Conservation (phyloP, 2,797 vertebrate species). For the Cichlasoma orientale region DNA sequence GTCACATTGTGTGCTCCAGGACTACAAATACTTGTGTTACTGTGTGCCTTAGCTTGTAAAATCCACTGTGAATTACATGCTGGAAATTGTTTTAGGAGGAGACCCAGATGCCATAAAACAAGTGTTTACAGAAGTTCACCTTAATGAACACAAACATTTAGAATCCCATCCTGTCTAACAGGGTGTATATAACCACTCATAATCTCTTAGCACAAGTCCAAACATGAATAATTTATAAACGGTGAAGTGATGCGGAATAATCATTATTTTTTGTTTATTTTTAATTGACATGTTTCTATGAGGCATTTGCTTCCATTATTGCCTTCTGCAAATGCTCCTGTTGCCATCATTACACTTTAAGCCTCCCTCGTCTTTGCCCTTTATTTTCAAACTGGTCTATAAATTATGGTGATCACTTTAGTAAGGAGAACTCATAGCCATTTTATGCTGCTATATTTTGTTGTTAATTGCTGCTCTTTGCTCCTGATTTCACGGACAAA, state of each 20-base stretch:
- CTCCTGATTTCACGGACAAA: conserved; percentile 39
- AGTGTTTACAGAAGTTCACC: no score
- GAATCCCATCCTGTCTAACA: no score
- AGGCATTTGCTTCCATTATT: conserved; percentile 82
- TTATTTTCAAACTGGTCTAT: conserved; percentile 59
- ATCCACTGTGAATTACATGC: background rate
- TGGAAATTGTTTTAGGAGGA: background rate
- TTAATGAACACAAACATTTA: no score
- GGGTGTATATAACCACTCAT: background rate
- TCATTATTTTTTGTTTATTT: conserved; percentile 80
- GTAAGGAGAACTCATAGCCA: background rate
- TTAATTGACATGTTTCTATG: conserved; percentile 84
- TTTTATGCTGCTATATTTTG: conserved; percentile 40
- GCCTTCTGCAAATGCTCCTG: conserved; percentile 85
- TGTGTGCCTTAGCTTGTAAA: background rate
- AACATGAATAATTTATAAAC: no score
- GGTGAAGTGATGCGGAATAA: background rate
- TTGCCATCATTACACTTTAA: conserved; percentile 83
- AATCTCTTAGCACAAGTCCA: background rate
- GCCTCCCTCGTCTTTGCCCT: conserved; percentile 76
- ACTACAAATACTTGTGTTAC: background rate
- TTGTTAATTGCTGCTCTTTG: conserved; percentile 44
- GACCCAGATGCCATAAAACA: background rate
- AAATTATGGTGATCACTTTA: conserved; percentile 19
- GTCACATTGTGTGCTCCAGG: background rate